Evolutionary conservation across 2,888 invertebrate genomes (phyloP).

Genomic region (Aquatica leii): DNA sequence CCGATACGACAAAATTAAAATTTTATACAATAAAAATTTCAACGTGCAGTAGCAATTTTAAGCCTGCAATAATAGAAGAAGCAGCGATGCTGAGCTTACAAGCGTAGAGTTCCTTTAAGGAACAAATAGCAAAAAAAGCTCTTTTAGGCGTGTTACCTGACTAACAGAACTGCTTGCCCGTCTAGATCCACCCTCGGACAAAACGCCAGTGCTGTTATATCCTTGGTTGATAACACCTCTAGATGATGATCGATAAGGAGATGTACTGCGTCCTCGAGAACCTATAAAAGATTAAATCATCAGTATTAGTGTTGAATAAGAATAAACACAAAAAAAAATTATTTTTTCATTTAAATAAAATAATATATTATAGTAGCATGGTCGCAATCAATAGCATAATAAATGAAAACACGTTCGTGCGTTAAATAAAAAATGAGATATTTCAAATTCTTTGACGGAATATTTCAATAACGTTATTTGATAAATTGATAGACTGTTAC

Average conservation of each 20-base stretch:
- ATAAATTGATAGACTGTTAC: too few relatives aligned
- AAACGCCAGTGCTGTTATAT: slow-evolving; percentile 58
- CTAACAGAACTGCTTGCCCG: slow-evolving; percentile 78
- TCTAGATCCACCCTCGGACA: slow-evolving; percentile 69
- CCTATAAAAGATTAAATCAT: slow-evolving; percentile 44
- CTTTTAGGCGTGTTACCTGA: slow-evolving; percentile 28
- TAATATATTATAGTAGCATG: too few relatives aligned
- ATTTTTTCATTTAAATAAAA: too few relatives aligned
- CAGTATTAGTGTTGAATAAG: not conserved
- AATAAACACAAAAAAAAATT: too few relatives aligned
- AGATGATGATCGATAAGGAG: slow-evolving; percentile 69
- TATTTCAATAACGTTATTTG: too few relatives aligned
- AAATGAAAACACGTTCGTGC: too few relatives aligned
- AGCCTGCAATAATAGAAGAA: slow-evolving; percentile 23
- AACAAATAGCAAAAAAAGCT: slow-evolving; percentile 13
- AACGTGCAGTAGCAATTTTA: slow-evolving; percentile 15
- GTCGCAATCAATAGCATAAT: too few relatives aligned
- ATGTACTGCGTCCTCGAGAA: slow-evolving; percentile 63
- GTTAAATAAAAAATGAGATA: too few relatives aligned
- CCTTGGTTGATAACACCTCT: slow-evolving; percentile 61
- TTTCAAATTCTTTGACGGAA: too few relatives aligned
- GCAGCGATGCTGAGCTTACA: slow-evolving; percentile 27
- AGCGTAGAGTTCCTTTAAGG: slow-evolving; percentile 15
- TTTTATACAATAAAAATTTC: slow-evolving; percentile 6
- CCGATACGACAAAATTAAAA: not conserved